phyloP scores from a whole-genome alignment of 1,140 invertebrate species.

The Cotesia vestalis region DNA sequence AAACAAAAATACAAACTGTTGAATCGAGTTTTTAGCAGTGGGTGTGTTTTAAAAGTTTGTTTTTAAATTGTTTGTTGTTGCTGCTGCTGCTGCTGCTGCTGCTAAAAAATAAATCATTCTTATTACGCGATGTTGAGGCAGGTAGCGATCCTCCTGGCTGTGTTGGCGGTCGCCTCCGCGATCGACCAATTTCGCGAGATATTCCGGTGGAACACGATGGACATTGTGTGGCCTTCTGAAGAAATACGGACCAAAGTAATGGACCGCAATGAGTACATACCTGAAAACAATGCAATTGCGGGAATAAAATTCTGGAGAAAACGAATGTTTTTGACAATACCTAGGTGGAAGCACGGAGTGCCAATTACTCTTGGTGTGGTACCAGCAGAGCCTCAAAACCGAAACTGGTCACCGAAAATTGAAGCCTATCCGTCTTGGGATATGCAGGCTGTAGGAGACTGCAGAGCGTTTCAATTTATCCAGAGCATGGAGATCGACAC shows the following conservation, averaged over 20 bases:
- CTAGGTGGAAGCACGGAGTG: constrained; percentile 72
- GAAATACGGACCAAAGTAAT: constrained; percentile 61
- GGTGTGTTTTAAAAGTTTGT: neutral
- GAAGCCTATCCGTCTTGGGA: constrained; percentile 75
- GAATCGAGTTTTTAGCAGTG: neutral
- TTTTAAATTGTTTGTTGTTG: neutral
- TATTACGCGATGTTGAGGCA: constrained; percentile 34
- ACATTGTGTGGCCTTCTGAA: constrained; percentile 58
- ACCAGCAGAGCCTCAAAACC: constrained; percentile 58
- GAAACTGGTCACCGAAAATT: constrained; percentile 69
- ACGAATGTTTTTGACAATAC: constrained; percentile 72
- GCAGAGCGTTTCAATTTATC: constrained; percentile 73
- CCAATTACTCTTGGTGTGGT: constrained; percentile 73
- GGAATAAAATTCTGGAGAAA: constrained; percentile 73
- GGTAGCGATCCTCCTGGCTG: constrained; percentile 30
- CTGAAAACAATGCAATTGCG: constrained; percentile 71
- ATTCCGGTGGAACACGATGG: constrained; percentile 61
- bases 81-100: neutral
- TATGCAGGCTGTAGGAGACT: constrained; percentile 70
- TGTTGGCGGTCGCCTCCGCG: constrained; percentile 21
- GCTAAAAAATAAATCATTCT: neutral
- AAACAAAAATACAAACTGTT: neutral
- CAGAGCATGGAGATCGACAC: constrained; percentile 77
- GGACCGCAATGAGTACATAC: constrained; percentile 66
- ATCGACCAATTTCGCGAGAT: constrained; percentile 63